Base-by-base conservation (phyloP, 2,888 invertebrate genomes). In the Aphidius colemani region DNA sequence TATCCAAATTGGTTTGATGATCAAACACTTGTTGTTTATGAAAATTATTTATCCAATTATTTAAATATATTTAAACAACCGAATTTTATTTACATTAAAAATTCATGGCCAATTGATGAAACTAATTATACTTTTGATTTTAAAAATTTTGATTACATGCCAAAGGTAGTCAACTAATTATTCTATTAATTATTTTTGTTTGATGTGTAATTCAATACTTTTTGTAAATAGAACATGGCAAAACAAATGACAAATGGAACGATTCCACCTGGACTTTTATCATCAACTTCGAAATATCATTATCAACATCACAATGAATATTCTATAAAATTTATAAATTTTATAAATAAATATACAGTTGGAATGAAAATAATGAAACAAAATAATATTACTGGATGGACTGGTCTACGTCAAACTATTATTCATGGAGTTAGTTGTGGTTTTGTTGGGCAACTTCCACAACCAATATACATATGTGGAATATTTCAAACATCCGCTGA, bases 81-180 rank as follows among this genome's bases (percentile, higher is more conserved):
- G 0, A 66, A 59, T 18, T 58, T 66, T 4, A 1, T 74, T 40
- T 65, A 69, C 51, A 9, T 74, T 41, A 66, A 71, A 13, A 73
- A 75, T 18, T 59, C 69, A 39, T 75, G 74, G 72, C 74, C 74
- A 10, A 72, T 58, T 59, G 71, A 72, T 57, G 70, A 72, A 13
- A 46, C 46, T 2, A 44, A 18, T 9, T 56, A 40, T 9, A 40
- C 48, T 39, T 58, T 58, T 1, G 39, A 65, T 53, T 51, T 53
- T 7, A 6, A 48, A 2, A 55, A 7, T 49, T 75, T 75, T 43
- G 69, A 72, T 64, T 74, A 73, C 43, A 44, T 74, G 44, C 74
- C 75, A 8, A 49, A 67, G 55, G 75, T 74, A 46, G 59, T 9
- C 48, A 30, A 64, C 8, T 11, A 3, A 1, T 48, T 7, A 8